These are phyloP conservation scores for Oegoconia quadripuncta DNA, from an alignment of 2,888 invertebrate species.

Conservation along the genomic window DNA sequence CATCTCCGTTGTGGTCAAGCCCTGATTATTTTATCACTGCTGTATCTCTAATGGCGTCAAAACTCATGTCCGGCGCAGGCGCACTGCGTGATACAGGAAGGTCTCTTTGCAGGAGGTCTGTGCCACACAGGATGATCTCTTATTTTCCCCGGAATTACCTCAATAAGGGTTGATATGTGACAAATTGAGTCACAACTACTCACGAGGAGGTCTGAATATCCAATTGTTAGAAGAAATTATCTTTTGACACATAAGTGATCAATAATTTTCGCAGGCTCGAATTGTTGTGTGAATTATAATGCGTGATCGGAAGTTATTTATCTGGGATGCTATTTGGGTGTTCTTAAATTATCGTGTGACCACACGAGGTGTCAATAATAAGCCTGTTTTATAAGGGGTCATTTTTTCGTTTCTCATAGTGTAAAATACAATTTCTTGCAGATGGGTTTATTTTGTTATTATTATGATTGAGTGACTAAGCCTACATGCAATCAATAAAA, in stretches of 20 bases:
- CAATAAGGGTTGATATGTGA: conserved; percentile 56
- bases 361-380: conserved; percentile 40
- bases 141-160: conserved; percentile 47
- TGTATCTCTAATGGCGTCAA: conserved; percentile 72
- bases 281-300: conserved; percentile 22
- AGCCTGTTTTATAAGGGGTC: conserved; percentile 2
- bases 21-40: conserved; percentile 67
- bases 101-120: conserved; percentile 53
- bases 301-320: conserved; percentile 66
- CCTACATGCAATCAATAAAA: neutral
- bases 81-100: conserved; percentile 74
- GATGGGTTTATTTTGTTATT: no score
- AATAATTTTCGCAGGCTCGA: conserved; percentile 31
- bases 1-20: conserved; percentile 48
- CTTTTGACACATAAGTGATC: conserved; percentile 35
- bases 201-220: conserved; percentile 54
- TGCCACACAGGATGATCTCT: conserved; percentile 70
- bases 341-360: conserved; percentile 31
- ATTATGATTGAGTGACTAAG: neutral
- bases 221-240: conserved; percentile 45
- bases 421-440: no score
- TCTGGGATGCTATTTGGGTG: conserved; percentile 36
- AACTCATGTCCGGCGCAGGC: conserved; percentile 68
- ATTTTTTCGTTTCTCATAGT: neutral
- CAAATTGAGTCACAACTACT: conserved; percentile 54